Evolutionary conservation across 2,888 invertebrate species (phyloP), one percentile per base, ranked within the genome.

Genomic region (Venusia cambrica): DNA sequence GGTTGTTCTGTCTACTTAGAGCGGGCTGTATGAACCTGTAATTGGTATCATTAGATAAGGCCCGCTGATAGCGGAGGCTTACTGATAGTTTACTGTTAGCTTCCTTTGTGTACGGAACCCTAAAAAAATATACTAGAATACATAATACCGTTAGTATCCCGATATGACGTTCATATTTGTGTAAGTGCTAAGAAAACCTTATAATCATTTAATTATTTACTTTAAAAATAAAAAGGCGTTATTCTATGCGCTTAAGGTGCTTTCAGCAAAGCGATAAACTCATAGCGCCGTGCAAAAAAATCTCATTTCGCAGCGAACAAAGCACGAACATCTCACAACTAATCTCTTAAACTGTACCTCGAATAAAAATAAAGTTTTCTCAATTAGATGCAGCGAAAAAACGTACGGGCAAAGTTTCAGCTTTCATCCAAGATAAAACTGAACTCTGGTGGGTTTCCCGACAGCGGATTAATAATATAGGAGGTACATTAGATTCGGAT

Each of bases 361-460:
- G 57, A 60, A 63, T 68, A 73, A 76, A 76, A 68, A 54, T 54
- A 56, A 71, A 77, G 67, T 73, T 77, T 74, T 65, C 69, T 63
- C 73, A 73, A 77, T 80, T 74, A 75, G 72, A 73, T 71, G 71
- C 65, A 62, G 55, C 51, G 63, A 68, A 73, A 65, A 73, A 73
- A 73, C 62, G 62, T 67, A 68, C 62, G 54, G 67, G 62, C 51
- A 51, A 81, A 81, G 73, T 81, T 83, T 73, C 48, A 69, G 64
- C 62, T 69, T 70, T 66, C 65, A 73, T 67, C 68, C 61, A 56
- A 73, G 75, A 81, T 81, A 81, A 76, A 72, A 67, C 45, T 64
- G 76, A 39, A 39, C 40, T 78, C 78, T 75, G 71, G 68, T 45
- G 54, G 65, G 62, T 64, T 58, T 63, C 62, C 71, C 71, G 57